Percentiles rank a stretch among this genome's conserved stretches.
These are phyloP conservation scores for Ammospiza nelsoni DNA, from an alignment of 2,113 vertebrate genomes.

Conservation along the genomic window DNA sequence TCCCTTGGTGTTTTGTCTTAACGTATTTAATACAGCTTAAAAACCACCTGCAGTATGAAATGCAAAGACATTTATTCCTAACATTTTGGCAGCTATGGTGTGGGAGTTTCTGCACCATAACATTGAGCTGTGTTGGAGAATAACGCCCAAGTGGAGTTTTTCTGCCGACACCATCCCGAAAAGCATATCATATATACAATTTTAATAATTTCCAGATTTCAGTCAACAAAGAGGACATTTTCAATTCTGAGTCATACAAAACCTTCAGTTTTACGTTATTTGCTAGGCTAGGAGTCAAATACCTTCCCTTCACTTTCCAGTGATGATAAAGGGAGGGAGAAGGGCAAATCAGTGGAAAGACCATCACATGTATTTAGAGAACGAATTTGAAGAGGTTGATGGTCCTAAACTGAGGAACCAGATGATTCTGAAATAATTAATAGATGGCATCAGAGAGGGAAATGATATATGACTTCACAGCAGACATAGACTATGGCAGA, in stretches of 20 bases:
- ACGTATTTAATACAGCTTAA: not conserved
- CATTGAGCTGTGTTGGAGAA: not conserved
- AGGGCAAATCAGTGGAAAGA: not conserved
- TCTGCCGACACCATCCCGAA: not conserved
- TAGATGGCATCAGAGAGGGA: not conserved
- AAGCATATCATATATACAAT: rapidly evolving
- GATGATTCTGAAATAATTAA: not conserved
- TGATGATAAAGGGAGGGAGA: not conserved
- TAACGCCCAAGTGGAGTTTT: rapidly evolving
- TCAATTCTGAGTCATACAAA: not conserved
- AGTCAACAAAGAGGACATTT: not conserved
- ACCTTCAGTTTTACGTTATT: not conserved
- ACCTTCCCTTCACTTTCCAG: not conserved
- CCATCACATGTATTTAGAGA: not conserved
- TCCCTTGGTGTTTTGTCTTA: not conserved
- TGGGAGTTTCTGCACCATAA: not conserved
- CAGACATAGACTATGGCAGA: not conserved
- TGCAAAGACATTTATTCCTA: not conserved
- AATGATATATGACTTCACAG: rapidly evolving
- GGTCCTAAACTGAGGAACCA: not conserved
- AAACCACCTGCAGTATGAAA: not conserved
- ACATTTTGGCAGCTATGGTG: not conserved
- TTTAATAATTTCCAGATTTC: not conserved
- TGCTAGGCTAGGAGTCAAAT: not conserved
- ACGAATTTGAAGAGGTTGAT: not conserved